Base-by-base conservation (phyloP, 2,797 vertebrate genomes). In the Echiichthys vipera region DNA sequence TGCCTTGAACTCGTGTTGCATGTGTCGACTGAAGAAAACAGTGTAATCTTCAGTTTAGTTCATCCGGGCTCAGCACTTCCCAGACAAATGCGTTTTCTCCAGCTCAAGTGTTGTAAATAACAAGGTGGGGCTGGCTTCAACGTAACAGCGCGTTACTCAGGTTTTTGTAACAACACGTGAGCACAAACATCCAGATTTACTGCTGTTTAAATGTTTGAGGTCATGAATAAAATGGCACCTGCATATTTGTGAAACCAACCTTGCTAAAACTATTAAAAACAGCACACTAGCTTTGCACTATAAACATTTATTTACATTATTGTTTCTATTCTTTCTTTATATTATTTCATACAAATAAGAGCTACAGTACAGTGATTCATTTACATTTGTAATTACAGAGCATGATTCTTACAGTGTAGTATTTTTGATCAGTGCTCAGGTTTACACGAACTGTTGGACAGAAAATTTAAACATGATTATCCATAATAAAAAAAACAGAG, bases 311-410 rank as follows among this genome's bases (percentile, higher is more conserved):
- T 71, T 71, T 62, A 62, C 49, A 63, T 15, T 6, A n/a, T n/a
- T n/a, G n/a, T n/a, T n/a, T n/a, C n/a, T n/a, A n/a, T n/a, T n/a
- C n/a, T 61, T 20, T 22, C 36, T 46, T 17, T 13, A 15, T 22
- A 6, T 14, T 32, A 4, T 56, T 27, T 5, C 29, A 62, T 45
- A 58, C 55, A 70, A 51, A 39, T 40, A 22, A 46, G 32, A 45
- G 46, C 22, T 24, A 27, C 45, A 58, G 30, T 43, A 36, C 22
- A 49, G 7, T 4, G 2, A 45, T 59, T 53, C 1, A 59, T 70
- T 78, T 62, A 67, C 55, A 62, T 56, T 51, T 24, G 0, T 24
- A 51, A 46, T 63, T 56, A 57, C 34, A 65, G 7, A 8, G 15
- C 25, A 42, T 3, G 18, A 34, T 34, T 25, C 2, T 17, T 55